phyloP scores from a whole-genome alignment of 2,888 invertebrate species.

The Tenthredo amoena region DNA sequence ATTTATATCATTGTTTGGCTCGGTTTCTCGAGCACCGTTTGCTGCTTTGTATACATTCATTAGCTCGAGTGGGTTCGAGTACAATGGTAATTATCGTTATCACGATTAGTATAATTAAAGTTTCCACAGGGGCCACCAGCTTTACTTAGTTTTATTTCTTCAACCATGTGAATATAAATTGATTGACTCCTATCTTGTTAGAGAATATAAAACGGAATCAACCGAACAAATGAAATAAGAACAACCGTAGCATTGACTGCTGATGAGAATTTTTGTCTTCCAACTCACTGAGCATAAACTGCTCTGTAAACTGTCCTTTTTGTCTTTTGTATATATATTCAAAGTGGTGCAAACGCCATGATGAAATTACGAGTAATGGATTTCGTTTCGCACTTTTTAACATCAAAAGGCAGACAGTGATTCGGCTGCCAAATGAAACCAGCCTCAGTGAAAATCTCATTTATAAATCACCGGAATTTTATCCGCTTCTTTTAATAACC shows the following conservation, averaged over 20 bases:
- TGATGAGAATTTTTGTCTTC: conserved; percentile 6
- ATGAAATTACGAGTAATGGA: conserved; percentile 26
- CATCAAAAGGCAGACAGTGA: not conserved
- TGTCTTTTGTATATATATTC: not conserved
- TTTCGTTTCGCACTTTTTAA: conserved; percentile 30
- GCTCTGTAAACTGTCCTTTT: not conserved
- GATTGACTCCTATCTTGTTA: not conserved
- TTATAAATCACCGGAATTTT: conserved; percentile 8
- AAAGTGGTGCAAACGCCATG: not conserved
- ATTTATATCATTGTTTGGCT: not conserved
- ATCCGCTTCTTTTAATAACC: not conserved
- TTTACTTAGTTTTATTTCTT: not conserved
- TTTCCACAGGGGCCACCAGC: conserved; percentile 8
- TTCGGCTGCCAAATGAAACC: not conserved
- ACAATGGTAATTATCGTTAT: conserved; percentile 42
- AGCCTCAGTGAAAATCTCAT: conserved; percentile 13
- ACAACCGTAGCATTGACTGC: not conserved
- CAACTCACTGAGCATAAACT: not conserved
- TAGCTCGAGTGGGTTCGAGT: conserved; percentile 42
- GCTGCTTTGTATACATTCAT: conserved; percentile 1
- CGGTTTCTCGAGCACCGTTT: not conserved
- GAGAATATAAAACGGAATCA: not conserved
- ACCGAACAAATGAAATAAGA: not conserved
- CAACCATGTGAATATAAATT: conserved; percentile 1
- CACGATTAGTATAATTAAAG: conserved; percentile 36